These are phyloP conservation scores for Lumbricus terrestris DNA, from an alignment of 2,888 invertebrate species.

Conservation along the genomic window DNA sequence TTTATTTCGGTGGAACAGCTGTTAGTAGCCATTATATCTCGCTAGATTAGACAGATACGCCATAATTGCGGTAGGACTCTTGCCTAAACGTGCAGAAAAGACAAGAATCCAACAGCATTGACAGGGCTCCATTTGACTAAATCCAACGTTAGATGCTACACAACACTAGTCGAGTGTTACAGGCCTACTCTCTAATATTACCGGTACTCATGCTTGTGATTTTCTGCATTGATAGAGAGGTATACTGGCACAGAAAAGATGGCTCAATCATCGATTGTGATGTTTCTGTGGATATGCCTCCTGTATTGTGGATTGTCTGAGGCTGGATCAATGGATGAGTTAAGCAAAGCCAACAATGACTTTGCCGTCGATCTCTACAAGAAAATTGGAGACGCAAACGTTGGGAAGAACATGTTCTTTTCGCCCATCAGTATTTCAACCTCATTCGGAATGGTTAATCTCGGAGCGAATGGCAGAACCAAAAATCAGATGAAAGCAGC, in stretches of 20 bases:
- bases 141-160: too few species aligned
- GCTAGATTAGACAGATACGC: too few species aligned
- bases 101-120: too few species aligned
- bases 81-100: too few species aligned
- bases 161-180: too few species aligned
- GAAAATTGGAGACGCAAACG: slow-evolving; percentile 20
- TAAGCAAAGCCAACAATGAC: background rate
- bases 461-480: slow-evolving; percentile 57
- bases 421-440: slow-evolving; percentile 59
- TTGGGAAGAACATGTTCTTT: slow-evolving; percentile 44
- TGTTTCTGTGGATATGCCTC: background rate
- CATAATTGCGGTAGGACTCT: too few species aligned
- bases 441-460: slow-evolving; percentile 58
- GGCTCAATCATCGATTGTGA: background rate
- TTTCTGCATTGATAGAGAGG: background rate
- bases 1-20: too few species aligned
- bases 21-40: too few species aligned
- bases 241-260: background rate
- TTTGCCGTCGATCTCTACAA: slow-evolving; percentile 36
- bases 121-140: too few species aligned
- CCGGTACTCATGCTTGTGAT: too few species aligned
- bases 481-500: background rate
- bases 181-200: too few species aligned
- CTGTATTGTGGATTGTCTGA: background rate
- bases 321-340: background rate